Conservation (phyloP, 2,888 invertebrate species). For the Cataglyphis albicans region DNA sequence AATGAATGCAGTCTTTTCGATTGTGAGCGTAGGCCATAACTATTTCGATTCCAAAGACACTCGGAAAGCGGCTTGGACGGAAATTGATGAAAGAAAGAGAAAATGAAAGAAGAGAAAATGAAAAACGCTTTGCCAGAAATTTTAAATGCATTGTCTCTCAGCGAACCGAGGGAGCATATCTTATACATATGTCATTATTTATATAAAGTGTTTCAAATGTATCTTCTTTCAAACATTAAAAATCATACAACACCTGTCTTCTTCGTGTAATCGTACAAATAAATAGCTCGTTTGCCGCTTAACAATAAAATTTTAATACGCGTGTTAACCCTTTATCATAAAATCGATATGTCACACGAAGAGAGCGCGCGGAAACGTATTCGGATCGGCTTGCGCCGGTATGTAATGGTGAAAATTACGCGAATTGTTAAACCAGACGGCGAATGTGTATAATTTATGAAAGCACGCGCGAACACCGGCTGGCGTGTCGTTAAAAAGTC, state of each 20-base stretch:
- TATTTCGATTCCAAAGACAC: constrained; percentile 61
- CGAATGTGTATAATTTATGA: constrained; percentile 70
- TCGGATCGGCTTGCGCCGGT: constrained; percentile 59
- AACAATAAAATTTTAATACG: constrained; percentile 11
- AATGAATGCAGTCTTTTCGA: neutral
- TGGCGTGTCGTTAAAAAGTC: constrained; percentile 63
- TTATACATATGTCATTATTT: constrained; percentile 16
- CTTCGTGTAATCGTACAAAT: neutral
- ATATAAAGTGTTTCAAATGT: neutral
- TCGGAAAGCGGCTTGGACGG: neutral
- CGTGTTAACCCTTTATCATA: constrained; percentile 15
- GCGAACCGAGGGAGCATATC: neutral
- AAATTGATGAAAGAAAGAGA: constrained; percentile 18
- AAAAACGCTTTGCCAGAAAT: neutral
- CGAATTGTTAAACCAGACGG: constrained; percentile 57
- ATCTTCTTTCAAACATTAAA: neutral
- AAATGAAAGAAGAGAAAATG: constrained; percentile 27
- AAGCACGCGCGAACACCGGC: constrained; percentile 56
- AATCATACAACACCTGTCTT: neutral
- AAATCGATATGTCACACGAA: constrained; percentile 38
- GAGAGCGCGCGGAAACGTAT: constrained; percentile 38
- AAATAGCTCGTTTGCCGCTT: neutral
- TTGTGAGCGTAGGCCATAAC: constrained; percentile 38
- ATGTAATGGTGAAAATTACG: constrained; percentile 69
- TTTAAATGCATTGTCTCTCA: constrained; percentile 7